Base-by-base conservation (phyloP, 2,113 vertebrate species). In the Mionectes macconnelli region DNA sequence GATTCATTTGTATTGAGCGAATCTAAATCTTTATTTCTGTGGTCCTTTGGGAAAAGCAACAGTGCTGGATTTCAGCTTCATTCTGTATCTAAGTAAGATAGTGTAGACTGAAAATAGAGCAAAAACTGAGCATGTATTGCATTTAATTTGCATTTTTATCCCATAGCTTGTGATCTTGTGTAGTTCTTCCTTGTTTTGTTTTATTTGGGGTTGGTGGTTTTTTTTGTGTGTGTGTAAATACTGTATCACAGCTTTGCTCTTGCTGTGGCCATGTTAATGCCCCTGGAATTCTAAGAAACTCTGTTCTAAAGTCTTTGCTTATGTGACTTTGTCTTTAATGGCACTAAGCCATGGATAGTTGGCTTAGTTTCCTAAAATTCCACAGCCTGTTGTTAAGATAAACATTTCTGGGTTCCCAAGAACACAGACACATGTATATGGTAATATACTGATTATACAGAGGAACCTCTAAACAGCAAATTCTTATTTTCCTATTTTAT, bases 331-430 rank as follows among this genome's bases (percentile, higher is more conserved):
- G 78, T 86, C 94, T 96, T 96, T 96, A 97, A 94, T 93, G 93
- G 94, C 93, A 86, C 52, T 33, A 31, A 95, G 93, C 95, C 95
- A 91, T 1, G 3, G 53, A 68, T 78, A 92, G 87, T 79, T 96
- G 96, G 92, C 96, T 94, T 56, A 25, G 73, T 90, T 86, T 91
- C 89, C 89, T 70, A 79, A 90, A 92, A 92, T 91, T 93, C 92
- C 92, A 57, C 75, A 84, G 93, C 76, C 82, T 90, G 96, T 97
- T 96, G 94, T 96, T 96, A 97, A 77, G 94, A 96, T 95, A 97
- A 96, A 97, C 87, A 90, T 74, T 96, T 76, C 70, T 86, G 37
- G 42, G 91, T 96, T 96, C 94, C 93, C 94, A 96, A 74, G 93
- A 86, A 92, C 56, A 94, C 78, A 93, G 94, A 40, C 2, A 1